phyloP scores from a whole-genome alignment of 2,888 invertebrate genomes.

The Eupithecia subumbrata region DNA sequence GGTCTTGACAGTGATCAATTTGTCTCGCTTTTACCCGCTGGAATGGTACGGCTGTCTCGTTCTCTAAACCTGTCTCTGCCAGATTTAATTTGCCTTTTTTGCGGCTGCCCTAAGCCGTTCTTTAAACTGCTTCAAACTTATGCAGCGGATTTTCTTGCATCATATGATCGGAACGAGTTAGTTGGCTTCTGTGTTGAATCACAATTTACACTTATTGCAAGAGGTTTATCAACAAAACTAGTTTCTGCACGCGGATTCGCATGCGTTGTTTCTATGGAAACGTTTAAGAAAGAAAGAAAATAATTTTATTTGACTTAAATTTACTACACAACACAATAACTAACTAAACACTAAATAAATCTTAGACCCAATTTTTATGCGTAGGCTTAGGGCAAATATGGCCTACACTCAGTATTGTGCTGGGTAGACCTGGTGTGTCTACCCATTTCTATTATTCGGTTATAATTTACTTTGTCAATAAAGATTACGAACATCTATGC shows the following conservation, averaged over 20 bases:
- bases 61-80: slow-evolving; percentile 66
- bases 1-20: slow-evolving; percentile 71
- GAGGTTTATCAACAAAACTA: not conserved
- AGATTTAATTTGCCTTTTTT: slow-evolving; percentile 72
- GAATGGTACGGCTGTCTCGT: slow-evolving; percentile 58
- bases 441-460: too few relatives aligned
- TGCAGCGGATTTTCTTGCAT: slow-evolving; percentile 44
- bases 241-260: not conserved
- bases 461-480: too few relatives aligned
- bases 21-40: slow-evolving; percentile 72
- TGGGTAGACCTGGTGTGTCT: too few relatives aligned
- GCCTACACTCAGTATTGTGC: too few relatives aligned
- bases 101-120: slow-evolving; percentile 53
- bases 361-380: too few relatives aligned
- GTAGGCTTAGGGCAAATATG: too few relatives aligned
- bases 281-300: too few relatives aligned
- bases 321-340: too few relatives aligned
- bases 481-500: too few relatives aligned
- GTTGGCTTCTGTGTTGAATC: slow-evolving; percentile 24
- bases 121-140: slow-evolving; percentile 52
- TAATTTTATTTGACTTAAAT: too few relatives aligned
- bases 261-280: too few relatives aligned
- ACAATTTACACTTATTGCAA: not conserved
- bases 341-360: too few relatives aligned
- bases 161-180: slow-evolving; percentile 27